Evolutionary conservation across 1,140 invertebrate genomes (phyloP), one percentile per base, ranked within the genome.

Genomic region (Scaptomyza pallida): DNA sequence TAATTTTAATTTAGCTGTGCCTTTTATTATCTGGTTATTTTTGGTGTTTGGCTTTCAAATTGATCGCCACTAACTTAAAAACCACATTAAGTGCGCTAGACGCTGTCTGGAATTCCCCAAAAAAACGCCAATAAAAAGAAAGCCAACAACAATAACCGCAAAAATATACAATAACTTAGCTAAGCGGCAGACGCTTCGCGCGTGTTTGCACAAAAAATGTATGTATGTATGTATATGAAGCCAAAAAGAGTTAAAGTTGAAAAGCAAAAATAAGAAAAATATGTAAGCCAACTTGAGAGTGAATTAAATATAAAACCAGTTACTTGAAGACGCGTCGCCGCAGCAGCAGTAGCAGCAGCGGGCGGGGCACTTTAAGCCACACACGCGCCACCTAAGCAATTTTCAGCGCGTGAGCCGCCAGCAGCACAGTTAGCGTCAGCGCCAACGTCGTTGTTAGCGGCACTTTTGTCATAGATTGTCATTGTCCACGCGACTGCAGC

Each of bases 401-500:
- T 76, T 75, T 40, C 76, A 78, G 80, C 81, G 67, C 68, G 72
- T 75, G 68, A 75, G 72, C 55, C 16, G 45, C 17, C 23, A 13
- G 37, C 65, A 69, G 63, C 69, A 41, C 54, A 37, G 63, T 60
- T 13, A 21, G 5, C 44, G 56, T 37, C n/a, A 23, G 19, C 61
- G 51, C 43, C 19, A 9, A 2, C 44, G 56, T 35, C n/a, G 33
- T 17, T 45, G 50, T 50, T n/a, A 16, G 19, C 50, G 17, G 47
- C 59, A 37, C 55, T 54, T 82, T 75, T 79, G 80, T 83, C 80
- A 83, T 70, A 75, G 75, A 78, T 75, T 65, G 69, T 70, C 73
- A 62, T 76, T 74, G 73, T 68, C 77, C 80, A 86, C 80, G 80
- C 80, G 81, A 86, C 80, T 86, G 80, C 74, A 30, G 26, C 26